Percentiles rank a stretch among this genome's conserved stretches.
These are phyloP conservation scores for Borostomias antarcticus DNA, from an alignment of 2,797 vertebrate species.

Conservation along the genomic window DNA sequence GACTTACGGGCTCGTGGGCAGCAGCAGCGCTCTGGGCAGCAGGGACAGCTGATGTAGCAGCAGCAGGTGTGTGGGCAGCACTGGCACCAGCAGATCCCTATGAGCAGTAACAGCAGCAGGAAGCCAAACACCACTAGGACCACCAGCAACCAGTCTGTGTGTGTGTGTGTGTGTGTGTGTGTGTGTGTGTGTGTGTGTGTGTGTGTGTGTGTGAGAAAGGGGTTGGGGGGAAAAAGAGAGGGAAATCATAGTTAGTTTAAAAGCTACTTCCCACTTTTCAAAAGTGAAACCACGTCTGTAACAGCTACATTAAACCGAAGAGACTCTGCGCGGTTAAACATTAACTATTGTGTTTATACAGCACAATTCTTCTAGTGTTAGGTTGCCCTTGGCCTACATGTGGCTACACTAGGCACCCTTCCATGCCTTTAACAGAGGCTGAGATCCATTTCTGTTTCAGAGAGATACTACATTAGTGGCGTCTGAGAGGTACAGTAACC, in stretches of 20 bases:
- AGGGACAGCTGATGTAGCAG: conserved; percentile 90
- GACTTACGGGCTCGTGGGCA: conserved; percentile 89
- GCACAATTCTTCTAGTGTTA: neutral
- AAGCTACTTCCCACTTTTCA: neutral
- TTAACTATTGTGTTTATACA: neutral
- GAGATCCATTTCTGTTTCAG: no score
- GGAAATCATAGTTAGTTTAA: neutral
- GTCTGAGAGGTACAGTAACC: neutral
- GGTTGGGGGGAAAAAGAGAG: neutral
- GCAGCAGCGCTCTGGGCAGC: conserved; percentile 90
- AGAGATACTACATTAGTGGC: no score
- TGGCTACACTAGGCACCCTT: no score
- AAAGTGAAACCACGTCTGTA: neutral
- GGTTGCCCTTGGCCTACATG: neutral
- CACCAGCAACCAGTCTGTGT: conserved; percentile 89
- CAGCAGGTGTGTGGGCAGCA: conserved; percentile 94
- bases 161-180: no score
- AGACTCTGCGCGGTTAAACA: neutral
- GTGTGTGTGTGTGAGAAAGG: no score
- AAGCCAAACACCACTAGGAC: conserved; percentile 81
- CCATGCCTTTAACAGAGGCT: no score
- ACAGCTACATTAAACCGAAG: no score
- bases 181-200: no score
- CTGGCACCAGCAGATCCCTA: conserved; percentile 93
- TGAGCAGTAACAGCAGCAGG: conserved; percentile 78